Evolutionary conservation across 1,140 invertebrate genomes (phyloP).

Genomic region (Teleopsis dalmanni): DNA sequence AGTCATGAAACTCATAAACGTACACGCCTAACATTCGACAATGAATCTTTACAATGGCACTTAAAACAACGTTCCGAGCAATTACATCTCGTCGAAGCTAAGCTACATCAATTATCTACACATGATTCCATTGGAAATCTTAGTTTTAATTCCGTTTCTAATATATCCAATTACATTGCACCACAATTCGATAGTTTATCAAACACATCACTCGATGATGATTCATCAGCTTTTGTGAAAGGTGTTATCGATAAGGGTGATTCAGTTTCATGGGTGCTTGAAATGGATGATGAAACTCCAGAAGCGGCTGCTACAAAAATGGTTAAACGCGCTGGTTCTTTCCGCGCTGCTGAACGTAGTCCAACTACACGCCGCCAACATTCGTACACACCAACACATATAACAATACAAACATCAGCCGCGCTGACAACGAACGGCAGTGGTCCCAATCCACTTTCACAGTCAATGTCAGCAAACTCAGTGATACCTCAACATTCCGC

Average conservation of each 20-base stretch:
- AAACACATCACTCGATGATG: too few relatives aligned
- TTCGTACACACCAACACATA: conserved; percentile 32
- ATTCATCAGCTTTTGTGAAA: conserved; percentile 60
- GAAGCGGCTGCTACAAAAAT: conserved; percentile 56
- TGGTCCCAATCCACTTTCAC: conserved; percentile 45
- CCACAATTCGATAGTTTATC: conserved; percentile 30
- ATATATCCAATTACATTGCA: not conserved
- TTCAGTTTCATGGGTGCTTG: conserved; percentile 74
- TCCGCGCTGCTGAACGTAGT: conserved; percentile 43
- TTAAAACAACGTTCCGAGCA: conserved; percentile 62
- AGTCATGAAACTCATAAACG: conserved; percentile 68
- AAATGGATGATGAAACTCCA: conserved; percentile 62
- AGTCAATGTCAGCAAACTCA: conserved; percentile 52
- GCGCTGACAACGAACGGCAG: conserved; percentile 16
- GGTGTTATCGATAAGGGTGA: conserved; percentile 74
- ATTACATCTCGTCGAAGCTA: conserved; percentile 24
- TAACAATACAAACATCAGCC: conserved; percentile 19
- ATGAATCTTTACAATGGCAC: conserved; percentile 81
- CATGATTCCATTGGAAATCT: conserved; percentile 3
- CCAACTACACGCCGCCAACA: conserved; percentile 43
- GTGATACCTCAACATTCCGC: conserved; percentile 26
- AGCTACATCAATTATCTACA: conserved; percentile 25
- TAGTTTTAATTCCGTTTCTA: conserved; percentile 1
- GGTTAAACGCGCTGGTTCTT: conserved; percentile 50
- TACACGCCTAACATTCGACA: conserved; percentile 66